These are phyloP conservation scores for Melanostigma gelatinosum DNA, from an alignment of 2,113 vertebrate species.

Conservation along the genomic window DNA sequence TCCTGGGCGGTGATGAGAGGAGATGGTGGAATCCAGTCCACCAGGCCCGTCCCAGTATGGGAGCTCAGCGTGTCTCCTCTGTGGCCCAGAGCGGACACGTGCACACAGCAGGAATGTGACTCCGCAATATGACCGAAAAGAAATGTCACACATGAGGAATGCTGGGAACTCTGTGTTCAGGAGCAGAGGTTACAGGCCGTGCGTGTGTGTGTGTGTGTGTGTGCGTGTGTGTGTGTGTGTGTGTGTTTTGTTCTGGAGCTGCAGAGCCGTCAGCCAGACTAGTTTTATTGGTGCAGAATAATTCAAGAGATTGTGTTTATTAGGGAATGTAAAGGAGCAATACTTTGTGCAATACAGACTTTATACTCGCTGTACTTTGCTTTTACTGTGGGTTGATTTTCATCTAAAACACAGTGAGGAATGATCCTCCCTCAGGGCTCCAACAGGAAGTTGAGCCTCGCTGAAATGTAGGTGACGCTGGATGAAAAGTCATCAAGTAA, in stretches of 20 bases:
- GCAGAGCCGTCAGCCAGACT: background rate
- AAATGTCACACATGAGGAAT: constrained; percentile 55
- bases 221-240: constrained; percentile 7
- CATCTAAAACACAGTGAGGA: background rate
- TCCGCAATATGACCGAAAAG: constrained; percentile 48
- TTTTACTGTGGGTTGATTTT: background rate
- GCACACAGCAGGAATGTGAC: constrained; percentile 59
- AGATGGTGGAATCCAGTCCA: constrained; percentile 37
- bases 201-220: background rate
- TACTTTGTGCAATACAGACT: background rate
- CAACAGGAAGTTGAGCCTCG: background rate
- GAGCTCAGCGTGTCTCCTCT: constrained; percentile 34
- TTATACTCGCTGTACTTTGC: background rate
- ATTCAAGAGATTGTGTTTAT: background rate
- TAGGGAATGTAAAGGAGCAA: background rate
- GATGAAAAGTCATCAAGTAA: background rate
- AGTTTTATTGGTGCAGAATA: background rate
- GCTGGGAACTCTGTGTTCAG: constrained; percentile 21
- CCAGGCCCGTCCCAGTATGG: background rate
- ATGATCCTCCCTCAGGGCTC: background rate
- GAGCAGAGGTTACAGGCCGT: constrained; percentile 15
- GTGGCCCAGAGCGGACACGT: constrained; percentile 38
- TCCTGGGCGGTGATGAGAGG: background rate
- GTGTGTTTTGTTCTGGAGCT: background rate
- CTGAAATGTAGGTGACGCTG: background rate